Base-by-base conservation (phyloP, 2,797 vertebrate species). In the Falco biarmicus region DNA sequence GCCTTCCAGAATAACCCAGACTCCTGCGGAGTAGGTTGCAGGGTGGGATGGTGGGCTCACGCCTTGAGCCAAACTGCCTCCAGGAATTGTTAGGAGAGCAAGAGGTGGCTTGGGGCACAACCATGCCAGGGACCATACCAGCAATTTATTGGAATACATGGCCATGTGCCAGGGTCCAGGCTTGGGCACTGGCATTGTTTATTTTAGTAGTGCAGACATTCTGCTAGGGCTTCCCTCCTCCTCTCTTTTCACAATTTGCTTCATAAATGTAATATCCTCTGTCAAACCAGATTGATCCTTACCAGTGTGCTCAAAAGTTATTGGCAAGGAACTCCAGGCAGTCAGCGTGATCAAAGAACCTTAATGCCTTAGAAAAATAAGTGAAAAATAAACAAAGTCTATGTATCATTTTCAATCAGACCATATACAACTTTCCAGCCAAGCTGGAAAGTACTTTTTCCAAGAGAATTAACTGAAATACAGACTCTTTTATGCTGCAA, bases 281-380 rank as follows among this genome's bases (percentile, higher is more conserved):
- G 57, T 96, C 65, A 94, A 78, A 89, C 29, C 50, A 28, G 76
- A 80, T 64, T 69, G 84, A 68, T 94, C 37, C 68, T 83, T 3
- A 1, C 68, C 92, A 86, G 13, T 13, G 26, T 47, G 37, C 69
- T 93, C 79, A 59, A 48, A 81, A 79, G 53, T 79, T 83, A 73
- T 32, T 95, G 89, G 79, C 69, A 59, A 71, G 14, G 17, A 78
- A 21, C 69, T 81, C 25, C 48, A 48, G 66, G 76, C 61, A 81
- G 71, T 73, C 65, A 78, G 19, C 0, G 0, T 65, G 84, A 95
- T 92, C 87, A 96, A 93, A 97, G 84, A 51, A 47, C 34, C 79
- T 93, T 89, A 91, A 92, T 8, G 8, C 57, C 37, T 89, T 89
- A 85, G 84, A 84, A 96, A 91, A 96, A 91, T 84, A 87, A 95